phyloP scores from a whole-genome alignment of 2,113 vertebrate species.

The Guaruba guarouba region DNA sequence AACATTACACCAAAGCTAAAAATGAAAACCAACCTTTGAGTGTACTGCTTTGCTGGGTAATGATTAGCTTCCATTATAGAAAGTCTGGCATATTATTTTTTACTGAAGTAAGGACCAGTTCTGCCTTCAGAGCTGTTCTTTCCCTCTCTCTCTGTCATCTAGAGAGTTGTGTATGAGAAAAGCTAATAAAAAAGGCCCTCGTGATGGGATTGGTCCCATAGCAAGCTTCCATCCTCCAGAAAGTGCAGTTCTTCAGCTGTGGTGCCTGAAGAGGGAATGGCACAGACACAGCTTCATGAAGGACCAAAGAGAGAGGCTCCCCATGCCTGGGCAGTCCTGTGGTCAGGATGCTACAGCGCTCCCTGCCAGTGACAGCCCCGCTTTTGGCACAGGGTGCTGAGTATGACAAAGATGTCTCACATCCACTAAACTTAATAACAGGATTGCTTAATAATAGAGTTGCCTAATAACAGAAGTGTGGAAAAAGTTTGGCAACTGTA shows the following conservation, averaged over 20 bases:
- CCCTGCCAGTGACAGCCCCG: not conserved
- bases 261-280: rapidly evolving
- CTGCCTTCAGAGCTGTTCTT: not conserved
- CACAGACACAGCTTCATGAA: rapidly evolving
- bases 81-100: not conserved
- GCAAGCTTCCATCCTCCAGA: not conserved
- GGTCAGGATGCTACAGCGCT: not conserved
- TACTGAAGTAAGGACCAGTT: not conserved
- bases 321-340: rapidly evolving
- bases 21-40: not conserved
- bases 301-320: not conserved
- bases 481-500: conserved; percentile 7
- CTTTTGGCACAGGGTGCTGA: not conserved
- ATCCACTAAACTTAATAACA: not conserved
- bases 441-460: conserved; percentile 35
- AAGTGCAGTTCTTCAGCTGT: rapidly evolving
- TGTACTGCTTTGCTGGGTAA: not conserved
- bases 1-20: conserved; percentile 23
- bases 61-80: not conserved
- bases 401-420: not conserved
- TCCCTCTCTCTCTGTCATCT: not conserved
- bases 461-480: conserved; percentile 35
- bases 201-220: not conserved
- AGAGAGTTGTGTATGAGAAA: not conserved
- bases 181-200: not conserved